A percentile compares a stretch with the other conserved stretches of the same genome.
phyloP scores from a whole-genome alignment of 1,140 invertebrate genomes.

The Odontomachus brunneus region DNA sequence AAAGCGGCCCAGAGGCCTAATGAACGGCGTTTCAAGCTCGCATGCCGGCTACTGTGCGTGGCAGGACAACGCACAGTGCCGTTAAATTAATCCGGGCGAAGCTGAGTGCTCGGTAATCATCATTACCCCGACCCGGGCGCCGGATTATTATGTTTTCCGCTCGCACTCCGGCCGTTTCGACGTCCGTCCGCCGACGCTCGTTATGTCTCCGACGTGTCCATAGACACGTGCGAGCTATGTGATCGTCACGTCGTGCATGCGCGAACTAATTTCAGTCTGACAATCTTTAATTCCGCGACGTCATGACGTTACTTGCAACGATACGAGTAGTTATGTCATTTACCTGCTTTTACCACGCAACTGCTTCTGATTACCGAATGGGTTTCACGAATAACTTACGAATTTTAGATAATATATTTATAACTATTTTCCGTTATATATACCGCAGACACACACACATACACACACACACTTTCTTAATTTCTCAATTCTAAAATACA shows the following conservation, averaged over 20 bases:
- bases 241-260: neutral
- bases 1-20: slow-evolving; percentile 63
- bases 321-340: neutral
- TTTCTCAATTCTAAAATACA: too few relatives aligned
- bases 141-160: slow-evolving; percentile 74
- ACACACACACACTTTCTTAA: too few relatives aligned
- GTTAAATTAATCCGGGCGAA: slow-evolving; percentile 74
- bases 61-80: slow-evolving; percentile 38
- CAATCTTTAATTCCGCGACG: neutral
- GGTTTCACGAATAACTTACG: too few relatives aligned
- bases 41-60: slow-evolving; percentile 26
- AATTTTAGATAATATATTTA: too few relatives aligned
- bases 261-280: neutral
- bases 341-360: neutral
- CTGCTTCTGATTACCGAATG: too few relatives aligned
- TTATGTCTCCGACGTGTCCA: slow-evolving; percentile 12
- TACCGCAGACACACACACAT: too few relatives aligned
- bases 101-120: slow-evolving; percentile 75
- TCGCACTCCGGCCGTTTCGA: slow-evolving; percentile 51
- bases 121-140: slow-evolving; percentile 64
- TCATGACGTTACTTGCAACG: neutral
- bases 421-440: too few relatives aligned
- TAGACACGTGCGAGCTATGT: neutral
- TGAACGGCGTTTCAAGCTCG: slow-evolving; percentile 56
- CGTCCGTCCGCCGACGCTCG: slow-evolving; percentile 12